Base-by-base conservation (phyloP, 2,888 invertebrate species). In the Callinectes sapidus region DNA sequence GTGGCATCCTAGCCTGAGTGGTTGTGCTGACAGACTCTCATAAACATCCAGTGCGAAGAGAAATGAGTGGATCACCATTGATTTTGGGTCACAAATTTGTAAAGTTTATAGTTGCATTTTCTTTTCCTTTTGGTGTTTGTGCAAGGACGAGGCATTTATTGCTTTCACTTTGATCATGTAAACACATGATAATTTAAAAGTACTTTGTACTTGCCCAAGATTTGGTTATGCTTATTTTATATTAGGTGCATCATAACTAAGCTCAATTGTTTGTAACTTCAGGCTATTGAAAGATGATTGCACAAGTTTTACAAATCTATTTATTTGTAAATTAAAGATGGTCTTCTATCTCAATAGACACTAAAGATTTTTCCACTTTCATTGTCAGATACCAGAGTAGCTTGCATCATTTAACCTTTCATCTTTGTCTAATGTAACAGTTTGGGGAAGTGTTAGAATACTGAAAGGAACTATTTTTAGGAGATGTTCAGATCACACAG, bases 1-100 rank as follows among this genome's bases (percentile, higher is more conserved):
- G 16, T 89, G 66, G 86, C 55, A 71, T 92, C 89, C 89, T 71
- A 39, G 13, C 42, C 16, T 54, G 85, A 85, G 42, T 61, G 55
- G 55, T 89, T 71, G 85, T 85, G 89, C 85, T 92, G 88, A 8
- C 39, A n/a, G 8, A 42, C 28, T 39, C n/a, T 39, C 48, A 77
- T 39, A 81, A 35, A 81, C 6, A 35, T 2, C 71, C 28, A 8
- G 71, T 71, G 71, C 71, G 3, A 28, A 71, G 32, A 14, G 23
- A 35, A 81, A 32, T 16, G 16, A 35, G 35, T 81, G 16, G n/a
- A 81, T 81, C 35, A 10, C 35, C 35, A 18, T 81, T 18, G 3
- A 18, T 35, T 3, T 35, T 35, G 81, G 14, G 35, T 35, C 81
- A 14, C 14, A 35, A 35, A 81, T 81, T 81, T 35, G 18, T 81